phyloP scores from a whole-genome alignment of 2,113 vertebrate species.

The Oncorhynchus keta region DNA sequence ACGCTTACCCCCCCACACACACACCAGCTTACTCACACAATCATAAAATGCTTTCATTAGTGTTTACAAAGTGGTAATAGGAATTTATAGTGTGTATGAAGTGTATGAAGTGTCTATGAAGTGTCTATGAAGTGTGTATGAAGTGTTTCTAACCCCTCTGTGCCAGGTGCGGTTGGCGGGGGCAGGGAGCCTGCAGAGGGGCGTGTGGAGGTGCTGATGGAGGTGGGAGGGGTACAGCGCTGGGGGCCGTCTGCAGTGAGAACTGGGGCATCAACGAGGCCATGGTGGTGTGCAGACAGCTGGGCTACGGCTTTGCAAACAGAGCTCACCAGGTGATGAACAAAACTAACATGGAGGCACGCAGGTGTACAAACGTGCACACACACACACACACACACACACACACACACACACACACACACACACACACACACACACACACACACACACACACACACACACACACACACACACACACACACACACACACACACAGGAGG shows the following conservation, averaged over 20 bases:
- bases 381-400: too few species aligned
- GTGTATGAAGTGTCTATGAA: too few species aligned
- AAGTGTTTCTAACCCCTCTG: background rate
- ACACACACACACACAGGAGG: background rate
- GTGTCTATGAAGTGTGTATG: too few species aligned
- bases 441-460: too few species aligned
- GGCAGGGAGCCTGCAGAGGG: constrained; percentile 83
- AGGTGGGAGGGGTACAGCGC: constrained; percentile 71
- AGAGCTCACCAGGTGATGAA: constrained; percentile 69
- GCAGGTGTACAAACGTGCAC: too few species aligned
- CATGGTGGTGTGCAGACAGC: constrained; percentile 92
- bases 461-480: too few species aligned
- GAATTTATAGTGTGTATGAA: too few species aligned
- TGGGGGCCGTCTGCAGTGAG: constrained; percentile 91
- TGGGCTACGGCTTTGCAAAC: constrained; percentile 90
- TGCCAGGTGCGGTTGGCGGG: constrained; percentile 87
- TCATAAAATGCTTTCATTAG: too few species aligned
- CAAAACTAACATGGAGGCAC: too few species aligned
- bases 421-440: too few species aligned
- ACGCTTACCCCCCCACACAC: background rate
- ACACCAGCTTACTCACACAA: background rate
- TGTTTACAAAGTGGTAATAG: too few species aligned
- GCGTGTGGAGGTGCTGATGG: constrained; percentile 88
- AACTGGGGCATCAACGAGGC: constrained; percentile 93
- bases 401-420: too few species aligned